Percentiles rank a stretch among this genome's conserved stretches.
These are phyloP conservation scores for Lophura nycthemera DNA, from an alignment of 2,113 vertebrate species.

Conservation along the genomic window DNA sequence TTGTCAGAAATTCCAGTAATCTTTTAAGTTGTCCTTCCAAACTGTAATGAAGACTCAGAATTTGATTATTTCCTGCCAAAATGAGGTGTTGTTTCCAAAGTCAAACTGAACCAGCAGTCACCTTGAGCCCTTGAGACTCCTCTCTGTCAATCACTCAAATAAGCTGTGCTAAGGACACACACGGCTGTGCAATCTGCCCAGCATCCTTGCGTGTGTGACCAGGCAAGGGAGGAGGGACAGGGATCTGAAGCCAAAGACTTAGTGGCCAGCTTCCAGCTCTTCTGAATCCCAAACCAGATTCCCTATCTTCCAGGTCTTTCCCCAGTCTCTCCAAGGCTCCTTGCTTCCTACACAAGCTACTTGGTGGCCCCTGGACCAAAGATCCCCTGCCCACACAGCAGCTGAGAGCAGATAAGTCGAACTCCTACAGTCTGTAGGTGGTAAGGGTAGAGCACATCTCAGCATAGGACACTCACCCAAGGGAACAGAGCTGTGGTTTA, in stretches of 20 bases:
- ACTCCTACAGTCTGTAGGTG: accelerated
- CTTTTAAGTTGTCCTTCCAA: neutral
- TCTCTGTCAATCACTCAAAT: neutral
- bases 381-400: neutral
- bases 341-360: neutral
- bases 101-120: neutral
- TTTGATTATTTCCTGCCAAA: neutral
- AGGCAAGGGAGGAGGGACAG: too few relatives aligned
- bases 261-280: too few relatives aligned
- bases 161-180: too few relatives aligned
- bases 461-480: neutral
- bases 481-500: neutral
- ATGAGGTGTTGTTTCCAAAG: neutral
- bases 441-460: neutral
- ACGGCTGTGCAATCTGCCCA: too few relatives aligned
- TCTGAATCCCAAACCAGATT: too few relatives aligned
- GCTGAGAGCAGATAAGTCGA: neutral
- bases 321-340: neutral
- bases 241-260: too few relatives aligned
- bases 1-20: neutral
- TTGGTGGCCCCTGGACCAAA: accelerated
- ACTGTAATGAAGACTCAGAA: neutral
- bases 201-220: too few relatives aligned
- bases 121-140: neutral
- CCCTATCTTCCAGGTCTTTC: too few relatives aligned